Percentiles rank a stretch among this genome's conserved stretches.
Evolutionary conservation across 2,888 invertebrate species (phyloP).

Genomic region (Metellina segmentata): DNA sequence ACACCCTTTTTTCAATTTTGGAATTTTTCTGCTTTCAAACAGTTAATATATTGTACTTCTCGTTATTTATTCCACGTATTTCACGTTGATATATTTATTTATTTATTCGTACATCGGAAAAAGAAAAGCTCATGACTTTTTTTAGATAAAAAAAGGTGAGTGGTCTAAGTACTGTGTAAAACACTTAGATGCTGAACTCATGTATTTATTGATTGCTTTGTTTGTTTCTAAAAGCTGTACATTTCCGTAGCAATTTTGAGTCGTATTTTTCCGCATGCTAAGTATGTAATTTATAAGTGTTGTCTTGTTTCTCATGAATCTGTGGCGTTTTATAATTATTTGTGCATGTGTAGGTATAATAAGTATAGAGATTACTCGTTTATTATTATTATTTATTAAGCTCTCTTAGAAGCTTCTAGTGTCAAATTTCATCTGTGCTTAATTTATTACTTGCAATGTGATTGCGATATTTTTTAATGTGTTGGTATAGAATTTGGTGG

Average conservation of each 20-base stretch:
- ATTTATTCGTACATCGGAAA: constrained; percentile 59
- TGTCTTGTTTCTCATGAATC: constrained; percentile 73
- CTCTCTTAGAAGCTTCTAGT: constrained; percentile 74
- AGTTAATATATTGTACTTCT: constrained; percentile 71
- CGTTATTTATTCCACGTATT: constrained; percentile 74
- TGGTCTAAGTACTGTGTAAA: constrained; percentile 55
- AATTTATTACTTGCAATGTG: constrained; percentile 69
- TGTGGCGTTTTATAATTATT: constrained; percentile 75
- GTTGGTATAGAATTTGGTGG: constrained; percentile 60
- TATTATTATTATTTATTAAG: constrained; percentile 73
- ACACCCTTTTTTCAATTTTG: constrained; percentile 47
- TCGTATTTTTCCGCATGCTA: constrained; percentile 71
- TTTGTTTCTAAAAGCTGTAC: constrained; percentile 68
- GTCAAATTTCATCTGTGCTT: constrained; percentile 69
- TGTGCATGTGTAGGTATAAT: constrained; percentile 75
- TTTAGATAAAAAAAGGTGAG: constrained; percentile 40
- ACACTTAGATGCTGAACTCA: constrained; percentile 69
- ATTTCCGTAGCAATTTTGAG: constrained; percentile 72
- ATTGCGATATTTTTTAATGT: constrained; percentile 62
- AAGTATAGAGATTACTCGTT: constrained; percentile 72
- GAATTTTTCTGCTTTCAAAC: constrained; percentile 55
- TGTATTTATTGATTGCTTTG: constrained; percentile 70
- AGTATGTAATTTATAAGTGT: constrained; percentile 76
- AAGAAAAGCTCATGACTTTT: constrained; percentile 52
- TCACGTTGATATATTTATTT: constrained; percentile 74